Evolutionary conservation across 2,797 vertebrate species (phyloP), one percentile per base, ranked within the genome.

Genomic region (Pangasius larnaudii): DNA sequence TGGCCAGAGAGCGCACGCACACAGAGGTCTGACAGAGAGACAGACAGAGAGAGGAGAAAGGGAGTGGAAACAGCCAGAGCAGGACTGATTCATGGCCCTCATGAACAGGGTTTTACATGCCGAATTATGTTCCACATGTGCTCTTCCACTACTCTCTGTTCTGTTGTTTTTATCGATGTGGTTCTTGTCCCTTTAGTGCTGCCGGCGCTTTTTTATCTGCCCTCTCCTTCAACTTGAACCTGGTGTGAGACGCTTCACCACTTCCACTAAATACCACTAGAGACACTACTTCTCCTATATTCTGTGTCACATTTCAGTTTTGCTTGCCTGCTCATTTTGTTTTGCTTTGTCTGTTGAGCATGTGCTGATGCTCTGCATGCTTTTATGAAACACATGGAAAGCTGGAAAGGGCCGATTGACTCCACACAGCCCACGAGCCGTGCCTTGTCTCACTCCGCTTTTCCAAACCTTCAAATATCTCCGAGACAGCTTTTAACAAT

Each of bases 401-500:
- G 51, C 61, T 84, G 56, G 61, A 58, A 79, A 56, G n/a, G 87
- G 53, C 56, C 59, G 51, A 82, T 61, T 4, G 86, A 67, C 58
- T 78, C 49, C 78, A 58, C 42, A 65, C 9, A 27, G 58, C 33
- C 65, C 36, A 58, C 27, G 42, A 86, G 51, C 85, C 14, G 22
- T 69, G 77, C 39, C 58, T 75, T 6, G 87, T 84, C 88, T 88
- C 36, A 51, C 63, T 56, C 77, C 65, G 46, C 58, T 24, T 85
- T 84, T 87, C 61, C 81, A 71, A 89, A 65, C 18, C 89, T 89
- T 91, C 85, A 89, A 86, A 91, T 72, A 77, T 90, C 88, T 87
- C 72, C 3, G 77, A 85, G 63, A 91, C 91, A 91, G 89, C 88
- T 90, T 91, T 93, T 87, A 89, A 86, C 85, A 90, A 91, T 93